A percentile compares a stretch with the other conserved stretches of the same genome.
These are phyloP conservation scores for Chelonus insularis DNA, from an alignment of 1,140 invertebrate genomes.

Conservation along the genomic window DNA sequence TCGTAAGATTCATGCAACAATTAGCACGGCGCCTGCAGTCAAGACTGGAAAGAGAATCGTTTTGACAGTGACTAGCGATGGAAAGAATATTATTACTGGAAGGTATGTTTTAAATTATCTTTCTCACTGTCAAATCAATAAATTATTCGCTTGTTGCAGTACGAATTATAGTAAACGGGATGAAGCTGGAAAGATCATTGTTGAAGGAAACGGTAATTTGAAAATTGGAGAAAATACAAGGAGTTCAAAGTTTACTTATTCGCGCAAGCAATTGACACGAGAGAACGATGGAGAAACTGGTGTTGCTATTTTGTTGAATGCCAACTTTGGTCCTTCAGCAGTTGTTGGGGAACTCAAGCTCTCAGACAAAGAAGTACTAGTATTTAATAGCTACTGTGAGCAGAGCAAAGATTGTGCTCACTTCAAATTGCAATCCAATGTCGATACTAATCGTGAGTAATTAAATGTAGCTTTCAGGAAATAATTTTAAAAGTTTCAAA, in stretches of 20 bases:
- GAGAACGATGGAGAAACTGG: slow-evolving; percentile 67
- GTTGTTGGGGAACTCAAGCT: slow-evolving; percentile 67
- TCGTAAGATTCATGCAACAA: slow-evolving; percentile 68
- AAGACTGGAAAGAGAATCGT: slow-evolving; percentile 66
- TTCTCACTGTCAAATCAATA: not conserved
- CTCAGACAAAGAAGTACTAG: slow-evolving; percentile 71
- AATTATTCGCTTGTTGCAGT: slow-evolving; percentile 44
- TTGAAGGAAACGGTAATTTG: slow-evolving; percentile 71
- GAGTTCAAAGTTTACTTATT: slow-evolving; percentile 72
- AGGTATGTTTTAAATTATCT: slow-evolving; percentile 51
- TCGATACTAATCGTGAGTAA: slow-evolving; percentile 59
- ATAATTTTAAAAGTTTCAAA: not conserved
- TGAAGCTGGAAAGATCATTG: slow-evolving; percentile 70
- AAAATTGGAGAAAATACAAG: slow-evolving; percentile 69
- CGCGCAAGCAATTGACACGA: slow-evolving; percentile 64
- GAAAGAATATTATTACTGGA: slow-evolving; percentile 70
- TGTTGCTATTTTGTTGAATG: slow-evolving; percentile 58
- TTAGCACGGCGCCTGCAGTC: slow-evolving; percentile 63
- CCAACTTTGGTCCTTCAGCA: slow-evolving; percentile 60
- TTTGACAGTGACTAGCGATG: slow-evolving; percentile 65
- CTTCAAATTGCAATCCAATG: slow-evolving; percentile 68
- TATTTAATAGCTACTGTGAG: slow-evolving; percentile 72
- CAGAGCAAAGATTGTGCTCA: slow-evolving; percentile 77
- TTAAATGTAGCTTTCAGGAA: not conserved
- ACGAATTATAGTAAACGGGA: slow-evolving; percentile 70